Conservation (phyloP, 2,797 vertebrate species). For the Dermochelys coriacea region DNA sequence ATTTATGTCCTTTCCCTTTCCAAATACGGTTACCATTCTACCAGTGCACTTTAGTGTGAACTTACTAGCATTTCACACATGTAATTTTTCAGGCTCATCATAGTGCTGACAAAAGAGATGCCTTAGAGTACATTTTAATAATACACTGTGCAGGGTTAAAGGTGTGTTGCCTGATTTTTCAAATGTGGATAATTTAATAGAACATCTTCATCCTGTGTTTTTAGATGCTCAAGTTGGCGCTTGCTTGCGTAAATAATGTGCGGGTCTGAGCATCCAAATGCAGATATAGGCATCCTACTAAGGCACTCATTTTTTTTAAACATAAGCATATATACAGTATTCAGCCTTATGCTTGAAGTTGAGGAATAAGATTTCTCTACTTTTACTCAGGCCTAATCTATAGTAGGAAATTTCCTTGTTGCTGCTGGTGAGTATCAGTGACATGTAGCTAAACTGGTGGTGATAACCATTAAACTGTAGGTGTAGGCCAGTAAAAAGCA, state of each 20-base stretch:
- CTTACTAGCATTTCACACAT: rapidly evolving
- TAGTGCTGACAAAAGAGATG: not conserved
- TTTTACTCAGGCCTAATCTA: not conserved
- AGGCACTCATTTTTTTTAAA: not conserved
- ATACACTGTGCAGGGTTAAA: not conserved
- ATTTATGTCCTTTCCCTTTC: slow-evolving; percentile 12
- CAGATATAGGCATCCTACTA: rapidly evolving
- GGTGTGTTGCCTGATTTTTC: not conserved
- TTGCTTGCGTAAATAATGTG: rapidly evolving
- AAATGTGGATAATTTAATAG: rapidly evolving
- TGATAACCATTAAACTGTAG: not conserved
- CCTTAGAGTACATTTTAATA: not conserved
- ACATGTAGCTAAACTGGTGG: not conserved
- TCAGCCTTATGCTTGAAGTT: not conserved
- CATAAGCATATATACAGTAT: not conserved
- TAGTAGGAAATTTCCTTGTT: not conserved
- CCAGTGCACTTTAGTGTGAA: rapidly evolving
- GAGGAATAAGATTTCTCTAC: not conserved
- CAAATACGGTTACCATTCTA: not conserved
- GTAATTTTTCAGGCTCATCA: not conserved
- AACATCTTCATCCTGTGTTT: rapidly evolving
- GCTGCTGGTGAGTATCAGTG: slow-evolving; percentile 1
- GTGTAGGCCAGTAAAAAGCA: not conserved
- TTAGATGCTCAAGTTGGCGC: rapidly evolving
- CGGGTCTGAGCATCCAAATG: rapidly evolving